A percentile compares a stretch with the other conserved stretches of the same genome.
phyloP scores from a whole-genome alignment of 1,140 invertebrate species.

The Euwallacea similis region DNA sequence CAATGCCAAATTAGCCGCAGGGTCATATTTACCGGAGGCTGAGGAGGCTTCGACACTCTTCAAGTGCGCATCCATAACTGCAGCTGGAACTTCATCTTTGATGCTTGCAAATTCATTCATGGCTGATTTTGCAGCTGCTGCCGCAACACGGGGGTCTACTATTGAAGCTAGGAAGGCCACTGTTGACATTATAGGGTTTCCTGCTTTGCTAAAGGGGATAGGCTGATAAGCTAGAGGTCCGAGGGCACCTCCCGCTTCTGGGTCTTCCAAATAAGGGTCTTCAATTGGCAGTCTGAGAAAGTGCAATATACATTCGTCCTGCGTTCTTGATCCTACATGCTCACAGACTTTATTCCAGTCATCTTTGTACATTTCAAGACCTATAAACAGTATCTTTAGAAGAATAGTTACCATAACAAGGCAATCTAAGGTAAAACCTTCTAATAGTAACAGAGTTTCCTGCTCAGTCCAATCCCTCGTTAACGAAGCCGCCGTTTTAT shows the following conservation, averaged over 20 bases:
- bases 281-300: slow-evolving; percentile 97
- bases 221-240: slow-evolving; percentile 97
- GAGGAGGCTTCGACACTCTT: slow-evolving; percentile 89
- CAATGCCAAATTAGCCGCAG: slow-evolving; percentile 74
- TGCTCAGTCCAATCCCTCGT: slow-evolving; percentile 98
- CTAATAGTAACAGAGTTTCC: slow-evolving; percentile 94
- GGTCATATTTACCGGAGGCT: slow-evolving; percentile 78
- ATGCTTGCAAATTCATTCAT: slow-evolving; percentile 94
- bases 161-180: slow-evolving; percentile 98
- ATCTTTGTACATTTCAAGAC: slow-evolving; percentile 96
- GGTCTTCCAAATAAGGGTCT: slow-evolving; percentile 96
- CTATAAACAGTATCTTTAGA: slow-evolving; percentile 3
- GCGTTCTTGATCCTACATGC: slow-evolving; percentile 95
- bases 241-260: slow-evolving; percentile 72
- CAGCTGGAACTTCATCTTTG: slow-evolving; percentile 95
- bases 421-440: slow-evolving; percentile 59
- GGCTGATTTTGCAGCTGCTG: slow-evolving; percentile 95
- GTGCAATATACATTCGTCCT: slow-evolving; percentile 99
- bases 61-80: slow-evolving; percentile 92
- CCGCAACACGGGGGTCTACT: slow-evolving; percentile 95
- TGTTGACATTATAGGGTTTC: slow-evolving; percentile 99
- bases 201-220: slow-evolving; percentile 95
- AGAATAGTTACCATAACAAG: background rate
- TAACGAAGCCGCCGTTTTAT: slow-evolving; percentile 76
- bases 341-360: slow-evolving; percentile 99